Percentiles rank a stretch among this genome's conserved stretches.
These are phyloP conservation scores for Cosmorhoe ocellata DNA, from an alignment of 2,888 invertebrate genomes.

Conservation along the genomic window DNA sequence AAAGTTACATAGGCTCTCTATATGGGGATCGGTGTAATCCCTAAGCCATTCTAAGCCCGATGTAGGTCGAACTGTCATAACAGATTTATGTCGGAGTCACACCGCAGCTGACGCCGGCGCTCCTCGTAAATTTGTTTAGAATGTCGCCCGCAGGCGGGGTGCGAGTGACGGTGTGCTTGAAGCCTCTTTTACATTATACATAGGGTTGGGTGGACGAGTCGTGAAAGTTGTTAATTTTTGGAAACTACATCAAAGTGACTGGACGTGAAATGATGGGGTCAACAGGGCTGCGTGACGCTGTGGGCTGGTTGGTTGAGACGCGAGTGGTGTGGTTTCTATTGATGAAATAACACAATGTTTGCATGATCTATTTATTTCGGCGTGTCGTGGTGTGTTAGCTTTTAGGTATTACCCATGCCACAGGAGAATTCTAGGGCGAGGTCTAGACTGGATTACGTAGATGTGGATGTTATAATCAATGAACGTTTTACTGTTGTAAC, in stretches of 20 bases:
- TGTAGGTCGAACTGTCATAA: slow-evolving; percentile 17
- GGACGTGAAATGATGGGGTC: not conserved
- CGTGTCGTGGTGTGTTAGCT: no score
- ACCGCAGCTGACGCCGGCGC: slow-evolving; percentile 15
- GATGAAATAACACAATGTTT: no score
- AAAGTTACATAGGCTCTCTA: slow-evolving; percentile 2
- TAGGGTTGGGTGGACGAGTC: slow-evolving; percentile 10
- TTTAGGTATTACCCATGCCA: no score
- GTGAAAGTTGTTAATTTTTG: slow-evolving; percentile 12
- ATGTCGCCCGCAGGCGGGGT: slow-evolving; percentile 11
- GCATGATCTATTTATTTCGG: no score
- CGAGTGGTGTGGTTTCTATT: no score
- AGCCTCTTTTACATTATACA: slow-evolving; percentile 17
- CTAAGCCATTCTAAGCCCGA: slow-evolving; percentile 2
- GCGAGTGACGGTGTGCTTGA: slow-evolving; percentile 17
- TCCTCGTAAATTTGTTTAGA: slow-evolving; percentile 23
- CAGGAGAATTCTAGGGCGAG: no score
- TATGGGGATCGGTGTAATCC: slow-evolving; percentile 12
- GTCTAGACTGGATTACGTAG: no score
- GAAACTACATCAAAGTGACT: not conserved
- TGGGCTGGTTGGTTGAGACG: no score
- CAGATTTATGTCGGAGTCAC: slow-evolving; percentile 25
- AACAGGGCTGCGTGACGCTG: not conserved
- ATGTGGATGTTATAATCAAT: no score
- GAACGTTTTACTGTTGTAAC: no score